Conservation (phyloP, 2,113 vertebrate species). For the Saguinus midas region DNA sequence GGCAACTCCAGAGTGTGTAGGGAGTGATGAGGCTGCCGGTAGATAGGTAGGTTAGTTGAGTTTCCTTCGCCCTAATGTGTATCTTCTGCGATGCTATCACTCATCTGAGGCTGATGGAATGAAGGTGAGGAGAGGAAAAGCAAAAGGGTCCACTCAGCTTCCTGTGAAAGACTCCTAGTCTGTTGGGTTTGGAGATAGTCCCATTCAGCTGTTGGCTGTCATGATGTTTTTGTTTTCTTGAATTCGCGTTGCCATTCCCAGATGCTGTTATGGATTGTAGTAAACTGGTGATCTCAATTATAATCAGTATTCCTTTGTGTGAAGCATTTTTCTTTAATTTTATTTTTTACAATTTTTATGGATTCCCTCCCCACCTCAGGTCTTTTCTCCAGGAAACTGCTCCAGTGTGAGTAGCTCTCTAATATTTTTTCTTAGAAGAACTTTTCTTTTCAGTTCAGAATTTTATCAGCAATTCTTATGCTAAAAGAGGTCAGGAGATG, state of each 20-base stretch:
- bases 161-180: background rate
- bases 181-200: background rate
- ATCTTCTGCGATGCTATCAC: background rate
- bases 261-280: background rate
- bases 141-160: background rate
- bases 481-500: slow-evolving; percentile 95
- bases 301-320: background rate
- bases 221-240: background rate
- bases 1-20: background rate
- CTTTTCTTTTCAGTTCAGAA: slow-evolving; percentile 83
- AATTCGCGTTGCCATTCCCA: background rate
- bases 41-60: background rate
- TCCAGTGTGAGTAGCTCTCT: slow-evolving; percentile 75
- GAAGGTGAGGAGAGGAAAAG: background rate
- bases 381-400: slow-evolving; percentile 53
- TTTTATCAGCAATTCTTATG: slow-evolving; percentile 93
- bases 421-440: slow-evolving; percentile 81
- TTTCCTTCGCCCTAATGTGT: background rate
- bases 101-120: background rate
- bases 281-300: background rate
- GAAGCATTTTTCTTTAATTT: background rate
- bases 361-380: background rate
- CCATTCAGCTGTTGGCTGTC: background rate
- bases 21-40: background rate
- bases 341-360: background rate